Base-by-base conservation (phyloP, 1,140 invertebrate species). In the Magallana ariakensis region DNA sequence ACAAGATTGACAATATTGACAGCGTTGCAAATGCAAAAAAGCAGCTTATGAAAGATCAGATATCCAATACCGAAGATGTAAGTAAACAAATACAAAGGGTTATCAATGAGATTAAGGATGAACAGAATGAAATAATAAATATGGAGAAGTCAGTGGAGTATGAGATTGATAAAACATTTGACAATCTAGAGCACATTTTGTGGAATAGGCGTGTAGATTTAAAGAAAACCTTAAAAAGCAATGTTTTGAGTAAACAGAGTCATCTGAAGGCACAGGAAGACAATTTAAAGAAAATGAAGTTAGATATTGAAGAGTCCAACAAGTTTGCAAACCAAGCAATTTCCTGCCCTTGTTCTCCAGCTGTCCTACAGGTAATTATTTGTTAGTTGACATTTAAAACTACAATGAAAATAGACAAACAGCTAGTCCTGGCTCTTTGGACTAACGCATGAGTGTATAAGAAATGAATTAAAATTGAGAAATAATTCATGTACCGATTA, bases 281-380 rank as follows among this genome's bases (percentile, higher is more conserved):
- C 11, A 86, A 87, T 60, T 82, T 91, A 13, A 90, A 87, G 53
- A 66, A 56, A 7, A 86, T 90, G 56, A 89, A 88, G 46, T 88
- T 85, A 9, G 58, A 83, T 53, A 85, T 90, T 7, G 84, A 89
- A 11, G 89, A 91, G 55, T 85, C 90, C 2, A 26, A 85, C 55
- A 86, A 87, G 16, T 91, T 91, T 75, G 86, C 88, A 26, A 70
- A 86, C 13, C 90, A 91, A 33, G 84, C 89, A 26, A 54, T 91
- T 33, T 58, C 88, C 10, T 90, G 89, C 66, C 90, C 83, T 19
- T 87, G 87, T 26, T 58, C 88, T 0, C 80, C 88, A 6, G 88
- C 88, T 16, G 53, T 86, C 13, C 66, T 86, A 8, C 55, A 86
- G 70, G 70, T n/a, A n/a, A 7, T 15, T 2, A 46, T 33, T 1